Percentiles rank a stretch among this genome's conserved stretches.
Evolutionary conservation across 2,113 vertebrate genomes (phyloP).

Genomic region (Pangasianodon hypophthalmus): DNA sequence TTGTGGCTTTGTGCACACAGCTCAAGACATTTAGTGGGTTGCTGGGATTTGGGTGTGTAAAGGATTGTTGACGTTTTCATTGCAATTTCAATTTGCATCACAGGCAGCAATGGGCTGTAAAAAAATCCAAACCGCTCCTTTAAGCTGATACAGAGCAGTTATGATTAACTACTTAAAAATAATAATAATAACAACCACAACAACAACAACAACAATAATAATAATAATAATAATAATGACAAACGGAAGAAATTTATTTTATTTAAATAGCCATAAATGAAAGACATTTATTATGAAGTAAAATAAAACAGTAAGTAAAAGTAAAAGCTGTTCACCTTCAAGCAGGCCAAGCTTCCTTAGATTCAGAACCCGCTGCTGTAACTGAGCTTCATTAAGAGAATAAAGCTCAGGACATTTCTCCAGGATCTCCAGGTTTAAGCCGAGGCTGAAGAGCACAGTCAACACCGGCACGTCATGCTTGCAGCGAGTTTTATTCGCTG

Average conservation of each 20-base stretch:
- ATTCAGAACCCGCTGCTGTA: constrained; percentile 74
- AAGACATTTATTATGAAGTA: not conserved
- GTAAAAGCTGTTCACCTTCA: constrained; percentile 75
- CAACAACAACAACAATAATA: too few species aligned
- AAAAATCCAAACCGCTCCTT: not conserved
- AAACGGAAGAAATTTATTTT: not conserved
- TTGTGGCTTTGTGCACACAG: not conserved
- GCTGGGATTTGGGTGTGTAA: not conserved
- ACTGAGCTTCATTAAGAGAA: constrained; percentile 55
- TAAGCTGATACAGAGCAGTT: not conserved
- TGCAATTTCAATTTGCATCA: not conserved
- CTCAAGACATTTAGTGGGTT: not conserved
- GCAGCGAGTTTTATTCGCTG: constrained; percentile 39
- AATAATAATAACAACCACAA: not conserved
- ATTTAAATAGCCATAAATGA: not conserved
- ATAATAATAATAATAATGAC: not conserved
- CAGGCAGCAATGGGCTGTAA: too few species aligned
- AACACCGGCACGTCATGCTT: constrained; percentile 61
- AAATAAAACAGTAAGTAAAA: not conserved
- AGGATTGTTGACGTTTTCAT: not conserved
- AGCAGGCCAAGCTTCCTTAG: constrained; percentile 78
- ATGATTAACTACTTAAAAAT: not conserved
- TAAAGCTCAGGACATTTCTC: constrained; percentile 76
- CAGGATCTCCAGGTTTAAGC: constrained; percentile 71
- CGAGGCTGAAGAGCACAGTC: constrained; percentile 72